phyloP scores from a whole-genome alignment of 2,113 vertebrate genomes.

The Todiramphus chloris region DNA sequence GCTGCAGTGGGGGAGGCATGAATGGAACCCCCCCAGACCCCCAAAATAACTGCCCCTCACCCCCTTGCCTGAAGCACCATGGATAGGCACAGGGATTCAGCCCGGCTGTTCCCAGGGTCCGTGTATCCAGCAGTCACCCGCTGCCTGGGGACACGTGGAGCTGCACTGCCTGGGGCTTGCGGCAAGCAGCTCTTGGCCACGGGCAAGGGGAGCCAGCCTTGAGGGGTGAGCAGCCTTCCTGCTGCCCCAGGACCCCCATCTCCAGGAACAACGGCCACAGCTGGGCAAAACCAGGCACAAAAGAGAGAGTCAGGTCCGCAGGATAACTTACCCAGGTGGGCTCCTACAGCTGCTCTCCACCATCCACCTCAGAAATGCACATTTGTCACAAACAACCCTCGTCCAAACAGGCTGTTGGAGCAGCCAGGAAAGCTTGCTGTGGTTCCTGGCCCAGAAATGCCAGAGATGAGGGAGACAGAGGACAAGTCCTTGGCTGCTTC shows the following conservation, averaged over 20 bases:
- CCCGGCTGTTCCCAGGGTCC: neutral
- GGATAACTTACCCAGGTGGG: neutral
- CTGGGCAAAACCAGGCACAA: neutral
- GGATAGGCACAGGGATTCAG: neutral
- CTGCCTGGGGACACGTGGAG: neutral
- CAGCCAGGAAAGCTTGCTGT: neutral
- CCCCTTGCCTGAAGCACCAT: neutral
- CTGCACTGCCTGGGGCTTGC: rapidly evolving
- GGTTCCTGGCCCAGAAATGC: neutral
- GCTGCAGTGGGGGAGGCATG: neutral
- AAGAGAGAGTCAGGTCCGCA: rapidly evolving
- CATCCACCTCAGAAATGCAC: neutral
- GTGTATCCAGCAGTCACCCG: neutral
- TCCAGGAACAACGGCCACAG: neutral
- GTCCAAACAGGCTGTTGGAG: neutral
- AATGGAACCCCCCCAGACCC: neutral
- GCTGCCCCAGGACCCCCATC: neutral
- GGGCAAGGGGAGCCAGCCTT: neutral
- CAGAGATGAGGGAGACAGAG: neutral
- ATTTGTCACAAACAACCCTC: neutral
- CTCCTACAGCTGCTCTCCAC: neutral
- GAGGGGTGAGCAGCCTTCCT: neutral
- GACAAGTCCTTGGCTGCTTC: neutral
- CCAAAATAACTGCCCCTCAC: neutral
- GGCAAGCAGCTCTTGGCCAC: neutral